These are phyloP conservation scores for Dallia pectoralis DNA, from an alignment of 2,797 vertebrate species.

Conservation along the genomic window DNA sequence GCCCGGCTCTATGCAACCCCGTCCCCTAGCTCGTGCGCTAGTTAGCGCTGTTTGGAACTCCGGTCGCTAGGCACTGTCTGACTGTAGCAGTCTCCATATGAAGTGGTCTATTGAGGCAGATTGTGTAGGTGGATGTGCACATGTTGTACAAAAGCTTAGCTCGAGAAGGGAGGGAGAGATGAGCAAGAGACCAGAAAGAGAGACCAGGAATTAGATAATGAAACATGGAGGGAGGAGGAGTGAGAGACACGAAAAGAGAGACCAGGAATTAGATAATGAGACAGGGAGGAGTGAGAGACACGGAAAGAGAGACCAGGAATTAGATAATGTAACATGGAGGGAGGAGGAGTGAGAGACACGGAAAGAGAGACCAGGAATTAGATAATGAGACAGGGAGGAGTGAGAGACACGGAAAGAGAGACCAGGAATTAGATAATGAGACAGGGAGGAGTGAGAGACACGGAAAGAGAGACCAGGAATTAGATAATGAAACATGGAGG, in stretches of 20 bases:
- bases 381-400: no score
- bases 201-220: slow-evolving; percentile 41
- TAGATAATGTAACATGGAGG: no score
- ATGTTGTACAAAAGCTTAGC: slow-evolving; percentile 66
- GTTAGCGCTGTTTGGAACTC: neutral
- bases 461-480: slow-evolving; percentile 35
- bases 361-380: slow-evolving; percentile 36
- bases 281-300: slow-evolving; percentile 22
- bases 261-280: slow-evolving; percentile 41
- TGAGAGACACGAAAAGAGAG: slow-evolving; percentile 18
- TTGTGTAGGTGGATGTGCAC: slow-evolving; percentile 71
- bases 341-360: slow-evolving; percentile 26
- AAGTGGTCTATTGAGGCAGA: slow-evolving; percentile 66
- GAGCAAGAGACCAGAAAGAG: slow-evolving; percentile 11
- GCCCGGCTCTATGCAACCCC: no score
- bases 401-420: slow-evolving; percentile 18
- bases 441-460: slow-evolving; percentile 22
- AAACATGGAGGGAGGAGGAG: slow-evolving; percentile 37
- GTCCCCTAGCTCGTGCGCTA: no score
- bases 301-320: slow-evolving; percentile 35
- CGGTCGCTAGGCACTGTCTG: no score
- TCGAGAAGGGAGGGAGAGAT: slow-evolving; percentile 42
- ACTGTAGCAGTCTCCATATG: slow-evolving; percentile 67
- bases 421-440: slow-evolving; percentile 41
- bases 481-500: no score